Evolutionary conservation across 2,888 invertebrate species (phyloP).

Genomic region (Meghimatium bilineatum): DNA sequence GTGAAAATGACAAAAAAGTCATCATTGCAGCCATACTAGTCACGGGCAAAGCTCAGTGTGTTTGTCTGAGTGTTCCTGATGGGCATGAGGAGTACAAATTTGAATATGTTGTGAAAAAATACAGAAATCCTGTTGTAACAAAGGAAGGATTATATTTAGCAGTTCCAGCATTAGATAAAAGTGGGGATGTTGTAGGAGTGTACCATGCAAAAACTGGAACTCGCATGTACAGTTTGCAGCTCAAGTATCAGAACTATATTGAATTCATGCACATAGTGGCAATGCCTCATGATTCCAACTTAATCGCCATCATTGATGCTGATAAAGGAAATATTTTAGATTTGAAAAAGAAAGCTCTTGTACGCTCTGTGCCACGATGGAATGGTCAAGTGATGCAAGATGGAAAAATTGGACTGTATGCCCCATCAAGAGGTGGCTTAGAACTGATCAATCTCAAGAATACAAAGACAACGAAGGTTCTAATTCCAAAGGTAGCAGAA

Average conservation of each 20-base stretch:
- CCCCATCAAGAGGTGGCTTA: slow-evolving; percentile 92
- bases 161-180: slow-evolving; percentile 83
- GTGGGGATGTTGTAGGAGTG: slow-evolving; percentile 90
- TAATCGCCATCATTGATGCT: slow-evolving; percentile 91
- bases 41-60: slow-evolving; percentile 59
- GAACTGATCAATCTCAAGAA: slow-evolving; percentile 92
- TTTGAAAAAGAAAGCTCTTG: slow-evolving; percentile 89
- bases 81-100: slow-evolving; percentile 88
- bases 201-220: slow-evolving; percentile 89
- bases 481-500: slow-evolving; percentile 92
- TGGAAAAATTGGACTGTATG: slow-evolving; percentile 90
- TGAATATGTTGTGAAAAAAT: slow-evolving; percentile 88
- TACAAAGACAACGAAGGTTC: slow-evolving; percentile 90
- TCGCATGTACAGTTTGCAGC: slow-evolving; percentile 74
- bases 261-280: slow-evolving; percentile 73
- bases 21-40: slow-evolving; percentile 83
- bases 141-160: slow-evolving; percentile 88
- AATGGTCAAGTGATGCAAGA: slow-evolving; percentile 83
- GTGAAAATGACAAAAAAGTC: slow-evolving; percentile 86
- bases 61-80: slow-evolving; percentile 79
- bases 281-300: slow-evolving; percentile 79
- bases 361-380: slow-evolving; percentile 94
- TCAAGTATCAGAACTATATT: slow-evolving; percentile 74
- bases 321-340: slow-evolving; percentile 92
- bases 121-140: slow-evolving; percentile 87